These are phyloP conservation scores for Chaitophorus viminalis DNA, from an alignment of 2,888 invertebrate genomes.

Conservation along the genomic window DNA sequence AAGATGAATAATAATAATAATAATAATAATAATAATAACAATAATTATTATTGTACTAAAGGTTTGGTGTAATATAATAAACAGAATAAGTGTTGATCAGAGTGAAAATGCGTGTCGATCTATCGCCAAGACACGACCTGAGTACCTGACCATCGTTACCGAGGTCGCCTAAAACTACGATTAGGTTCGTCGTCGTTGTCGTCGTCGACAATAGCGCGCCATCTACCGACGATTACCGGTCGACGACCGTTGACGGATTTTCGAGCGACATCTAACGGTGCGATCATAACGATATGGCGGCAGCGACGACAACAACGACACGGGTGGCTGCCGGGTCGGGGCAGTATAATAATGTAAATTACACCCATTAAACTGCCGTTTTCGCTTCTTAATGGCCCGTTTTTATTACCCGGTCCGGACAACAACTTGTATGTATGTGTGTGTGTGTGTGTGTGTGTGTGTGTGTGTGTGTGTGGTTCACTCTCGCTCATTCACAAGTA, in stretches of 20 bases:
- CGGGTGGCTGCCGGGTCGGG: constrained; percentile 30
- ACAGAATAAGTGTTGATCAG: too few relatives aligned
- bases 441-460: constrained; percentile 12
- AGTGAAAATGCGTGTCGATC: too few relatives aligned
- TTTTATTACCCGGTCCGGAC: constrained; percentile 62
- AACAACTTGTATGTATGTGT: constrained; percentile 45
- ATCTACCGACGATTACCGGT: constrained; percentile 16
- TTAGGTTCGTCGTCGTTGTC: too few relatives aligned
- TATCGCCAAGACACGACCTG: too few relatives aligned
- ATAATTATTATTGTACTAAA: too few relatives aligned
- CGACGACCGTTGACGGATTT: too few relatives aligned
- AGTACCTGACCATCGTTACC: too few relatives aligned
- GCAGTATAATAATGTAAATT: constrained; percentile 61
- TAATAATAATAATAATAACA: too few relatives aligned
- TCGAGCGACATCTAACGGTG: constrained; percentile 48
- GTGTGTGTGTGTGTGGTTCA: constrained; percentile 28
- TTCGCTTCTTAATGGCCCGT: constrained; percentile 61
- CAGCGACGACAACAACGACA: neutral
- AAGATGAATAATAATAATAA: too few relatives aligned
- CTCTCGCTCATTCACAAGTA: constrained; percentile 41
- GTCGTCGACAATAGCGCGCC: constrained; percentile 6
- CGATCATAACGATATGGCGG: neutral
- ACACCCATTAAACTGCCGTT: constrained; percentile 62
- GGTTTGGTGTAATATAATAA: too few relatives aligned
- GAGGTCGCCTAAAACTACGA: too few relatives aligned